Evolutionary conservation across 2,888 invertebrate genomes (phyloP).

Genomic region (Andrena hattorfiana): DNA sequence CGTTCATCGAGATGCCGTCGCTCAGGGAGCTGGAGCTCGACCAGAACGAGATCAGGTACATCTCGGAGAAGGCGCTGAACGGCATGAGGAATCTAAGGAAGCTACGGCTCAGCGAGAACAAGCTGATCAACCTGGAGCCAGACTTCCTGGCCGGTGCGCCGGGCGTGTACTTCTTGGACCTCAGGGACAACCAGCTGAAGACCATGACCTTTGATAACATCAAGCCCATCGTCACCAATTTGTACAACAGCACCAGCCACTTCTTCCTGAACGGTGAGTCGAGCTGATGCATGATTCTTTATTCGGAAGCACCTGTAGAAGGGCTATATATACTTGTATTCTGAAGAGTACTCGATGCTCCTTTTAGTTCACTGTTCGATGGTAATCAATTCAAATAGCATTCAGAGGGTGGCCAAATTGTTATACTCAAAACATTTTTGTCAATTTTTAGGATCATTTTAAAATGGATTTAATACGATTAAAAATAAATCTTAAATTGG

Average conservation of each 20-base stretch:
- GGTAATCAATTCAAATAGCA: too few species aligned
- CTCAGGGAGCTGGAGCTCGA: slow-evolving; percentile 90
- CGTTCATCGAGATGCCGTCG: slow-evolving; percentile 92
- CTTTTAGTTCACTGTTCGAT: too few species aligned
- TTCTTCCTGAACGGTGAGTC: slow-evolving; percentile 92
- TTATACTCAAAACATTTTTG: too few species aligned
- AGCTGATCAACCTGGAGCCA: slow-evolving; percentile 89
- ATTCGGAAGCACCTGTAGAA: neutral
- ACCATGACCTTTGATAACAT: slow-evolving; percentile 92
- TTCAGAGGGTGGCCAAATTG: too few species aligned
- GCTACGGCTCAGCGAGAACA: slow-evolving; percentile 91
- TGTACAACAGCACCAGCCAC: slow-evolving; percentile 91
- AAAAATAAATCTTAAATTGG: too few species aligned
- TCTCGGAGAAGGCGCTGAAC: slow-evolving; percentile 92
- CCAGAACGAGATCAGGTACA: slow-evolving; percentile 89
- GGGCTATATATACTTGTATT: too few species aligned
- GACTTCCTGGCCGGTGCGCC: slow-evolving; percentile 91
- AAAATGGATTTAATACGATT: too few species aligned
- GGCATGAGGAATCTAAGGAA: slow-evolving; percentile 91
- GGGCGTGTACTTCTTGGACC: slow-evolving; percentile 90
- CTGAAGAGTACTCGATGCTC: too few species aligned
- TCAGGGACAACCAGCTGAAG: slow-evolving; percentile 91
- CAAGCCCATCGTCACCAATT: slow-evolving; percentile 91
- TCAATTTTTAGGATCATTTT: too few species aligned
- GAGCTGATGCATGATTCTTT: neutral